Base-by-base conservation (phyloP, 2,888 invertebrate genomes). In the Eulithis prunata region DNA sequence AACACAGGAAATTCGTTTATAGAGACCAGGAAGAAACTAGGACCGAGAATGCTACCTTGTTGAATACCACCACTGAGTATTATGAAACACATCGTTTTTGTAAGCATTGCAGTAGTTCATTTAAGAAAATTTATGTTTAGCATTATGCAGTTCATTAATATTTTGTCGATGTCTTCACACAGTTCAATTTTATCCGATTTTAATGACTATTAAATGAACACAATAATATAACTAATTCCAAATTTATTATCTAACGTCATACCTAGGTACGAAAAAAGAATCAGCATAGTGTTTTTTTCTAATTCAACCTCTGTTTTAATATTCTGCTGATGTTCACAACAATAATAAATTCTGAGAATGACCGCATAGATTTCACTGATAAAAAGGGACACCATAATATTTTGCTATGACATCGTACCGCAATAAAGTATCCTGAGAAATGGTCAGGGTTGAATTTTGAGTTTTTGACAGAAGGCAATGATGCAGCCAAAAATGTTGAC, bases 401-500 rank as follows among this genome's bases (percentile, higher is more conserved):
- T 73, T 73, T 66, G 71, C 74, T 70, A 68, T 71, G 71, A 68
- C 73, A 67, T 68, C 65, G 63, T 57, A 66, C 65, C 65, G 66
- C 68, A 68, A 71, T 73, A 74, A 72, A 74, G 67, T 66, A 74
- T 64, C 66, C 56, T 66, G 65, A 71, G 62, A 71, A 70, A 73
- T 68, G 69, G 62, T 61, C 66, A 59, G 62, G 56, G 41, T 57
- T 59, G 53, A 65, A 62, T 71, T 71, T 71, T 68, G 68, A 66
- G 45, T 12, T 71, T 71, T 65, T 72, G 70, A 68, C 83, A 83
- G 79, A 78, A 79, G 79, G 78, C 75, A 77, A 77, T 88, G 87
- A 88, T 79, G 72, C 68, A 71, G 78, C 81, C 70, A 78, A 83
- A 76, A 69, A 76, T 75, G 70, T 77, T 89, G 90, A 87, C 91